Base-by-base conservation (phyloP, 2,888 invertebrate species). In the Melipona bicolor region DNA sequence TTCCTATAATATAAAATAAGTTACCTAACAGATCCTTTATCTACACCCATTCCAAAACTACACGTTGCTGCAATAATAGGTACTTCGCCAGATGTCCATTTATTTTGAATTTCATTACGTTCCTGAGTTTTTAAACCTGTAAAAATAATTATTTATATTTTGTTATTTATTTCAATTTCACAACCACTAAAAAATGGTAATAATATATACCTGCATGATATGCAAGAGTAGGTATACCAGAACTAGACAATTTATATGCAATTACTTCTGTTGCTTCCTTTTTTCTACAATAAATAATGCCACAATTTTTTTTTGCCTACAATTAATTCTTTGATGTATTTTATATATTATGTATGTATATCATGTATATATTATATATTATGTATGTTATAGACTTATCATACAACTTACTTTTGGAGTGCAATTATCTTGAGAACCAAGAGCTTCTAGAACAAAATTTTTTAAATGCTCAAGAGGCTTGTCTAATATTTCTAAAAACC, bases 1-100 rank as follows among this genome's bases (percentile, higher is more conserved):
- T 54, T 49, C 1, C 50, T 61, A 21, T 52, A 17, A n/a, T 21
- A 43, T 27, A 83, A 50, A 15, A 27, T 50, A 61, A 52, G 56
- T 77, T 61, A 97, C 97, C 97, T 96, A 21, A 99, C 99, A 78
- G 97, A 96, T 4, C 98, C 96, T 95, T 99, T 99, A 94, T 99
- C 99, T 4, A 99, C 98, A 69, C 99, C 99, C 99, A 99, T 99
- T 61, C 99, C 99, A 95, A 99, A 99, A 92, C 99, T 99, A 80
- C 99, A 97, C 0, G 99, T 99, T 6, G 99, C 99, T 87, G 98
- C 98, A 88, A 99, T 99, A 50, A 99, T 97, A 3, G 98, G 97
- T 90, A 97, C 97, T 88, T 97, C 97, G 0, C 99, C 99, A 56
- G 95, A 95, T 95, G 98, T 98, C 99, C 99, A 99, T 87, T 97